Base-by-base conservation (phyloP, 2,888 invertebrate genomes). In the Drosophila subquinaria region DNA sequence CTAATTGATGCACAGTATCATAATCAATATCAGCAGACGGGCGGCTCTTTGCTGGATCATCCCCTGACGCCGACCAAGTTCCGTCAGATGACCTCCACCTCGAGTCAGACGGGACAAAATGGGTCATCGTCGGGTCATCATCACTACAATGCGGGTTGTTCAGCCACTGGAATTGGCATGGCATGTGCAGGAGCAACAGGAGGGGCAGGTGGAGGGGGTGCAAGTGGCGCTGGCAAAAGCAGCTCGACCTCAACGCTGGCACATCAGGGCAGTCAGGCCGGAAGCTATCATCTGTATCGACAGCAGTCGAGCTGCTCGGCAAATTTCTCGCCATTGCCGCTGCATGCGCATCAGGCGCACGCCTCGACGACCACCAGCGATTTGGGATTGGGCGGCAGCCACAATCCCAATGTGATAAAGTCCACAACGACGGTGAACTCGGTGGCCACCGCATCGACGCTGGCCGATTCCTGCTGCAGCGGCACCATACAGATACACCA, bases 321-420 rank as follows among this genome's bases (percentile, higher is more conserved):
- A 35, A 92, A 91, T 65, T 92, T 92, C 66, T 93, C 92, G 70
- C 92, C 93, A 60, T 89, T 92, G 76, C 92, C 92, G 42, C 65
- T 92, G 69, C 92, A 92, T 73, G 89, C 92, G 62, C 91, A 92
- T 85, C 93, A 93, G 81, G 90, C 92, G 69, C 92, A 93, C 75
- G 93, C 93, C 77, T 92, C 93, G 78, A 93, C 92, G 48, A 92
- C 92, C 68, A 93, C 92, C 70, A 89, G 91, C 81, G 92, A 93
- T 81, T 86, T 93, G 85, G 75, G 83, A 59, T 88, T 93, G 81
- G 90, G 91, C 80, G 83, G 84, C 72, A 90, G 82, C 67, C 82
- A 80, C 78, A 91, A 92, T 84, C 78, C 90, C 68, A 92, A 92
- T 91, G 92, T 93, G 91, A 92, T 93, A 89, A 93, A 92, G 82